Conservation (phyloP, 2,113 vertebrate species). For the Aplodontia rufa region DNA sequence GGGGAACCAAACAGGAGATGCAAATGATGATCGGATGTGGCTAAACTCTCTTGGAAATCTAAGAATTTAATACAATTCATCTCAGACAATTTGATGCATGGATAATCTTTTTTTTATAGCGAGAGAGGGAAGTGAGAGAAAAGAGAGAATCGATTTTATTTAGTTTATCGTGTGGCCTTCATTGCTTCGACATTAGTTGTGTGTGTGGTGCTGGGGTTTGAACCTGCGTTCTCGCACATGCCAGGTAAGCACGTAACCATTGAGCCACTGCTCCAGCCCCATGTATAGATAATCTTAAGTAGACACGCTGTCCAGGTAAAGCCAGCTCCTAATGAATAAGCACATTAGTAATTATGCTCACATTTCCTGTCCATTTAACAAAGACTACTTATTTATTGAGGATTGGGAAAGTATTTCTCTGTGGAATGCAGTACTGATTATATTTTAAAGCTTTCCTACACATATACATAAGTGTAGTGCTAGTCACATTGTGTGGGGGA, state of each 20-base stretch:
- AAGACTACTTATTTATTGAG: not conserved
- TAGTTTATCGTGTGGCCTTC: too few species aligned
- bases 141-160: too few species aligned
- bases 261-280: too few species aligned
- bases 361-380: not conserved
- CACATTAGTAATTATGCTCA: not conserved
- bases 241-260: too few species aligned
- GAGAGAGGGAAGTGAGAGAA: too few species aligned
- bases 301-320: not conserved
- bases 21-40: not conserved
- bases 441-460: not conserved
- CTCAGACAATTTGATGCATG: not conserved
- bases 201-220: too few species aligned
- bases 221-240: too few species aligned
- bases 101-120: too few species aligned
- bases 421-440: not conserved
- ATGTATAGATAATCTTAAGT: not conserved
- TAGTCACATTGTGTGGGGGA: not conserved
- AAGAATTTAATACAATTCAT: not conserved
- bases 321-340: not conserved
- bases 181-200: too few species aligned
- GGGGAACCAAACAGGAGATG: not conserved
- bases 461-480: not conserved
- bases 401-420: not conserved
- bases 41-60: not conserved